Evolutionary conservation across 2,888 invertebrate species (phyloP), one percentile per base, ranked within the genome.

Genomic region (Lacanobia oleracea): DNA sequence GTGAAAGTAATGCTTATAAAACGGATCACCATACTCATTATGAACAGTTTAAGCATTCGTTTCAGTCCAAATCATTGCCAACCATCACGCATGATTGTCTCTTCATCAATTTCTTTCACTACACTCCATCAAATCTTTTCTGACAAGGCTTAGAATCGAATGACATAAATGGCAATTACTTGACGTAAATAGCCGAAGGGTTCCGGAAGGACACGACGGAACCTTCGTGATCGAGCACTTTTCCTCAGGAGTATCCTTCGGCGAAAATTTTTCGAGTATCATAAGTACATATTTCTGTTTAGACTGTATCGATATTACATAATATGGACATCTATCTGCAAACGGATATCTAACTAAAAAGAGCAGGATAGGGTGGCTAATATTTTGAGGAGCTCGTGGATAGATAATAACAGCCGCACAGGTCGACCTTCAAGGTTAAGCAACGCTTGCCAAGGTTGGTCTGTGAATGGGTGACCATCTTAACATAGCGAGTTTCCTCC

Each of bases 161-260:
- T 60, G 59, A 40, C 70, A 61, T 50, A 61, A 77, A 70, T 75
- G 72, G 37, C 72, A 61, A 68, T 77, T 54, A 77, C 48, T 72
- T 72, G 72, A 57, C 50, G 12, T 51, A 79, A 37, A 57, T 62
- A 16, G 53, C 27, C n/a, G 53, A 76, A 79, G 61, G 56, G 50
- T 50, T 59, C 21, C 65, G 74, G 74, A 73, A 73, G 23, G 21
- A 45, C 59, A 48, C 45, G 59, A 64, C 76, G 67, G 77, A 81
- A 67, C 67, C 33, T 43, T 12, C 23, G 27, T 78, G 72, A 64
- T 61, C 45, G 50, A 78, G 50, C 37, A 73, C 45, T 77, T 59
- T 68, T 51, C 37, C 14, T 27, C 12, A 14, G 10, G 23, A 69
- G 57, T 77, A 21, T 51, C 10, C 57, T 69, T 68, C 1, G 8